Conservation (phyloP, 2,113 vertebrate genomes). For the Marcusenius ussheri region DNA sequence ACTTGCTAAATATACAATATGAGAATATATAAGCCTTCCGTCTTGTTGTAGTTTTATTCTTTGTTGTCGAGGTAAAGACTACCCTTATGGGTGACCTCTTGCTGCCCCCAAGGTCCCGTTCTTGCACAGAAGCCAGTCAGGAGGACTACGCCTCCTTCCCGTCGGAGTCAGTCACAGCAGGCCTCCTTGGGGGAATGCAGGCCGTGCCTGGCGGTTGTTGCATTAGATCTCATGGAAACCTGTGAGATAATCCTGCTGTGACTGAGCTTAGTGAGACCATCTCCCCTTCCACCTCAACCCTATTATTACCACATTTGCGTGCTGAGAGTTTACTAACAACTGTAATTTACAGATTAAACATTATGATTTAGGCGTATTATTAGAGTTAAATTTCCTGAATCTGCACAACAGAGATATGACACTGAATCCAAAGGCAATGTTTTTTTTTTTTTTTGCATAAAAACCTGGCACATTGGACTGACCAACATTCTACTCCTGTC, state of each 20-base stretch:
- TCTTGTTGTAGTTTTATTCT: not conserved
- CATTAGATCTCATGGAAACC: not conserved
- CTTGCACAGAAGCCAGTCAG: not conserved
- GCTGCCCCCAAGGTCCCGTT: no score
- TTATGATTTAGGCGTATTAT: not conserved
- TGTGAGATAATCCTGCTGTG: not conserved
- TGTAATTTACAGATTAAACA: not conserved
- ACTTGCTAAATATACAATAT: not conserved
- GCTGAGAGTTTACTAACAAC: not conserved
- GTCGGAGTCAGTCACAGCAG: not conserved
- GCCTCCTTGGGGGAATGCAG: not conserved
- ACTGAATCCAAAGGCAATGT: not conserved
- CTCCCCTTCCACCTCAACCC: not conserved
- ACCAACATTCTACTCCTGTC: not conserved
- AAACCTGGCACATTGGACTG: not conserved
- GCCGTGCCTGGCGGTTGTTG: not conserved
- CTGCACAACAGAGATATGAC: not conserved
- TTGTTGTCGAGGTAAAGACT: not conserved
- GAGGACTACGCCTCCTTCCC: not conserved
- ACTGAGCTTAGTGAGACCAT: not conserved
- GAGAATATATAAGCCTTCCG: not conserved
- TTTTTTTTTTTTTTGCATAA: not conserved
- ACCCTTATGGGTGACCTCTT: not conserved
- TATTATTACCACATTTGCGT: not conserved
- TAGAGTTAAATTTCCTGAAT: not conserved